These are phyloP conservation scores for Episyrphus balteatus DNA, from an alignment of 1,140 invertebrate species.

Conservation along the genomic window DNA sequence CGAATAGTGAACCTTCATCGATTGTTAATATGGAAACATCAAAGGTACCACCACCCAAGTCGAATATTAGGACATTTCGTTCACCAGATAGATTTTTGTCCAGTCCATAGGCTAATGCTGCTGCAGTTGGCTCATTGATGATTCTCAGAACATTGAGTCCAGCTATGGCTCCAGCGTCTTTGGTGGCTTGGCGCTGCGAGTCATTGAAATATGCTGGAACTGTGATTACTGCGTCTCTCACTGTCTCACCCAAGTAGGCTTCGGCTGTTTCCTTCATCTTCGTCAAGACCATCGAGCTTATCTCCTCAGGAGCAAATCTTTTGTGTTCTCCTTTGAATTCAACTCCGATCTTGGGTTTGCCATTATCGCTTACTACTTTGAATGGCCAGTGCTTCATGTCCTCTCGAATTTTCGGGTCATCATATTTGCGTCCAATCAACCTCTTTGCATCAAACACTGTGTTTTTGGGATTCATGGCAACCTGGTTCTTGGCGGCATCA, in stretches of 20 bases:
- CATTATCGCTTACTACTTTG: slow-evolving; percentile 49
- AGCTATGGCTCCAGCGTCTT: slow-evolving; percentile 53
- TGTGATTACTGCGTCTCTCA: slow-evolving; percentile 51
- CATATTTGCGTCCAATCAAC: slow-evolving; percentile 52
- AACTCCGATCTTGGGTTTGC: slow-evolving; percentile 58
- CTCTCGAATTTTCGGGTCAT: slow-evolving; percentile 58
- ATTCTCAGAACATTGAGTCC: slow-evolving; percentile 58
- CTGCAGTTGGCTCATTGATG: slow-evolving; percentile 63
- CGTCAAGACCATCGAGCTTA: slow-evolving; percentile 62
- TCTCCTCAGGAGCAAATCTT: slow-evolving; percentile 61
- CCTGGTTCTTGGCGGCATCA: slow-evolving; percentile 64
- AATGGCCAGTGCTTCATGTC: slow-evolving; percentile 71
- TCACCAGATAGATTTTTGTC: slow-evolving; percentile 66
- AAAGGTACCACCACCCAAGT: slow-evolving; percentile 62
- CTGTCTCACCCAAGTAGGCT: slow-evolving; percentile 54
- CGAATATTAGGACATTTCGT: slow-evolving; percentile 59
- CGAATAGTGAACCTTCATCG: slow-evolving; percentile 68
- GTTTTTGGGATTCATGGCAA: slow-evolving; percentile 71
- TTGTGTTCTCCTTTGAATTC: slow-evolving; percentile 63
- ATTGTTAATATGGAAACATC: slow-evolving; percentile 81
- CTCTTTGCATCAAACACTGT: slow-evolving; percentile 66
- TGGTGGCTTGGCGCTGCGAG: slow-evolving; percentile 52
- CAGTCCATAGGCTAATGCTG: slow-evolving; percentile 60
- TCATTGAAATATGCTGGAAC: slow-evolving; percentile 54
- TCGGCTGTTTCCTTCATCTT: slow-evolving; percentile 78